Conservation (phyloP, 2,113 vertebrate species). For the Dipodomys merriami region DNA sequence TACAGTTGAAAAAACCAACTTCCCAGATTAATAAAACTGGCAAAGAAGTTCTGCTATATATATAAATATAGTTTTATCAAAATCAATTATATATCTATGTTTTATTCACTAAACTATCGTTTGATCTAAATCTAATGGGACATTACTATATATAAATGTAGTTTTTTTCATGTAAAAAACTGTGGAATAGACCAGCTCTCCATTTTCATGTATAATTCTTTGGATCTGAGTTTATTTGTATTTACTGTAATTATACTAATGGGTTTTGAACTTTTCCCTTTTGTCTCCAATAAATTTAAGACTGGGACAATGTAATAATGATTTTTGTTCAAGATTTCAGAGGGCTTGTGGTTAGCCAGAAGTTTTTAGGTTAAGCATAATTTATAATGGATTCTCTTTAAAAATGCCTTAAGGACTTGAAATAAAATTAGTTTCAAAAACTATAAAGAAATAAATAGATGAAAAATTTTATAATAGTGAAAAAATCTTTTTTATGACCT, state of each 20-base stretch:
- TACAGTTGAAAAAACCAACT: background rate
- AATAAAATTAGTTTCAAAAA: too few species aligned
- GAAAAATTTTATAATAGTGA: constrained; percentile 14
- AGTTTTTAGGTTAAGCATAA: too few species aligned
- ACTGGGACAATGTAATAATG: too few species aligned
- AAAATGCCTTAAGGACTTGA: too few species aligned
- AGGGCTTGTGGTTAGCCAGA: too few species aligned
- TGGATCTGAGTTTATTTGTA: too few species aligned
- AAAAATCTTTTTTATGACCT: background rate
- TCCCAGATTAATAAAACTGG: constrained; percentile 11
- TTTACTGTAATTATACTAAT: too few species aligned
- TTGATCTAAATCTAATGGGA: background rate
- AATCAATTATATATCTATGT: background rate
- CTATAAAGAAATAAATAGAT: background rate
- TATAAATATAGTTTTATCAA: background rate
- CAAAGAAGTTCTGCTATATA: background rate
- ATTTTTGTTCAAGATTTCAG: too few species aligned
- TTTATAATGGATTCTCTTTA: too few species aligned
- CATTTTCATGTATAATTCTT: too few species aligned
- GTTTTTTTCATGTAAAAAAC: background rate
- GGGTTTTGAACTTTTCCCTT: too few species aligned
- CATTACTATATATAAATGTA: background rate
- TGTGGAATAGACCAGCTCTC: background rate
- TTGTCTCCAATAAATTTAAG: too few species aligned
- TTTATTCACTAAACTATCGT: constrained; percentile 6